Percentiles rank a stretch among this genome's conserved stretches.
phyloP scores from a whole-genome alignment of 2,113 vertebrate species.

The Chrysochloris asiatica region DNA sequence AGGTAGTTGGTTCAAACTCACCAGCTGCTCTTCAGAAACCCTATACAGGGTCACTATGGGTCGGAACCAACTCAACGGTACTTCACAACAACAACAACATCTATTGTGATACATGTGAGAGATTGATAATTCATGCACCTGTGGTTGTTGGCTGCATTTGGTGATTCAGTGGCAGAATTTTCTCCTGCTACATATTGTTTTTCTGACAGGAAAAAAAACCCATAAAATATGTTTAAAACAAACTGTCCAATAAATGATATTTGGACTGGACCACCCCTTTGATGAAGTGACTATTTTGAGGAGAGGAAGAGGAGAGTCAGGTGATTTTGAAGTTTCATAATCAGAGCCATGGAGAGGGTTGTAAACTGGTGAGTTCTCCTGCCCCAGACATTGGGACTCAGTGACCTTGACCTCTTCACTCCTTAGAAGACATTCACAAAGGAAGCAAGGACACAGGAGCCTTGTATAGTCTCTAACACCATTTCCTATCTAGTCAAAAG shows the following conservation, averaged over 20 bases:
- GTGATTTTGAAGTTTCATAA: constrained; percentile 26
- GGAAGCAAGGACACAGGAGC: not conserved
- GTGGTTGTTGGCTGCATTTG: not conserved
- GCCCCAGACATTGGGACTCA: not conserved
- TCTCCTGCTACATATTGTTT: not conserved
- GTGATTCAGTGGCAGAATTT: not conserved
- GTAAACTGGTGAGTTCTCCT: not conserved
- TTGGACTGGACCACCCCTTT: not conserved
- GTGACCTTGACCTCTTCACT: constrained; percentile 1
- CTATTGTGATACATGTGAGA: not conserved
- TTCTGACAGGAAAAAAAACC: not conserved
- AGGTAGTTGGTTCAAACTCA: too few species aligned
- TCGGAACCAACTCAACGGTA: too few species aligned
- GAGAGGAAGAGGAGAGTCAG: constrained; percentile 19
- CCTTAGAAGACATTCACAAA: not conserved
- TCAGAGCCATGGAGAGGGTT: not conserved
- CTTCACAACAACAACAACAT: too few species aligned
- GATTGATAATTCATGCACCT: not conserved
- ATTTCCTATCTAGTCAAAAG: not conserved
- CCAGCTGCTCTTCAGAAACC: too few species aligned
- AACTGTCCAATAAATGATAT: constrained; percentile 53
- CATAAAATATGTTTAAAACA: constrained; percentile 7
- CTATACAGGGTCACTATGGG: too few species aligned
- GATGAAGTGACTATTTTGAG: constrained; percentile 68
- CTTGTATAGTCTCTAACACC: not conserved